Base-by-base conservation (phyloP, 2,888 invertebrate species). In the Drosophila monieri region DNA sequence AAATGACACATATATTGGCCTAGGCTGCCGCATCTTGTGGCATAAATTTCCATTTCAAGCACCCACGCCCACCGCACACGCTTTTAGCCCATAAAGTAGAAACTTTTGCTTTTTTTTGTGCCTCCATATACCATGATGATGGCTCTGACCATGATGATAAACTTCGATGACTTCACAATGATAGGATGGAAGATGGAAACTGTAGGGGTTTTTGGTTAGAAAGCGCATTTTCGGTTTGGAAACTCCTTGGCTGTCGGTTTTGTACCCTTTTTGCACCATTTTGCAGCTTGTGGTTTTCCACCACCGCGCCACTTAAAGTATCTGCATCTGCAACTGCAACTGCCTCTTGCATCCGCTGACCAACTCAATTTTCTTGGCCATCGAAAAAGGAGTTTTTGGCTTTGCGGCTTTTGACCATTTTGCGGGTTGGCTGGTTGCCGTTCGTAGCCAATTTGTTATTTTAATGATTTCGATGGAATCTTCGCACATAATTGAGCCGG, bases 401-500 rank as follows among this genome's bases (percentile, higher is more conserved):
- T 23, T 23, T 23, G 74, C 72, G 73, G 74, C 62, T 73, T 79
- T 78, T 85, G 69, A 66, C 64, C 77, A 79, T 79, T 78, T 85
- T 70, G 21, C 9, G 27, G 27, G 27, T 27, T 27, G 27, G 27
- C 2, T 27, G 27, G 27, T 3, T 27, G 27, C 68, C 81, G 81
- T 85, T 69, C 81, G 81, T 85, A 86, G 73, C 74, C 86, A 84
- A 85, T 85, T 85, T 85, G 81, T 81, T 84, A 86, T 86, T 86
- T 86, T 84, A 84, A 84, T 85, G 84, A 84, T 85, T 84, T 85
- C 80, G 77, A 80, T 85, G 84, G 84, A 80, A 86, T 85, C 80
- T 84, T 65, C 71, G 70, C 67, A 55, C 61, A 77, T 75, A 75
- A 65, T 78, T 78, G 81, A 60, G 80, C 74, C 73, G 73, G 73